A percentile compares a stretch with the other conserved stretches of the same genome.
Conservation (phyloP, 92 coral and sea anemone species). For the Ricordea florida region DNA sequence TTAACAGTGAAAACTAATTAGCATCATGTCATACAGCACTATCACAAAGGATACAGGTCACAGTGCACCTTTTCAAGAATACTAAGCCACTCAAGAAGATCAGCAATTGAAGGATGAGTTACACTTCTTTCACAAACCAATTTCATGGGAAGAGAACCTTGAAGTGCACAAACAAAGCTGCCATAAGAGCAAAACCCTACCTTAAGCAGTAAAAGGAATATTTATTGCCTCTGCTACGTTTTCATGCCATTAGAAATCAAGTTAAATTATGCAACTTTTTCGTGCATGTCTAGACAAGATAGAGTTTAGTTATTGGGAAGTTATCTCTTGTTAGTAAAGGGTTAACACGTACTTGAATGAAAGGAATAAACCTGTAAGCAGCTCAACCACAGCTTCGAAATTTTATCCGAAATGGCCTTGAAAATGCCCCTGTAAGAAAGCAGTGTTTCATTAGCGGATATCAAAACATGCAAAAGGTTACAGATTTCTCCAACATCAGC, state of each 20-base stretch:
- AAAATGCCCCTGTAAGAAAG: conserved; percentile 31
- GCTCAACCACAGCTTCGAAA: conserved; percentile 59
- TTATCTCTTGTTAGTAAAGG: neutral
- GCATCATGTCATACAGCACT: neutral
- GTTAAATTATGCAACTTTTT: too few species aligned
- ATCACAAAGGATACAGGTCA: conserved; percentile 68
- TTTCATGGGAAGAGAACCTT: conserved; percentile 63
- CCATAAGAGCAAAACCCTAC: neutral
- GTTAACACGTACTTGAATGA: conserved; percentile 60
- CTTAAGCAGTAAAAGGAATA: neutral
- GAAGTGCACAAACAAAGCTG: neutral
- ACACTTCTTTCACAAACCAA: conserved; percentile 49
- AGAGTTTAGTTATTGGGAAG: neutral
- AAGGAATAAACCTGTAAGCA: conserved; percentile 66
- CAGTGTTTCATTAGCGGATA: neutral
- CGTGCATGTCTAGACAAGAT: too few species aligned
- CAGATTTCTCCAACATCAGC: neutral
- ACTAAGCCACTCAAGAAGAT: conserved; percentile 77
- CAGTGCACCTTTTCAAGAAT: conserved; percentile 59
- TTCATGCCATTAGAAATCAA: neutral
- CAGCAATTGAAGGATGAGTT: conserved; percentile 75
- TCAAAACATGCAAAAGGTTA: neutral
- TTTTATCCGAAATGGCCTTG: conserved; percentile 42
- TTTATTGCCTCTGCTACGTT: neutral
- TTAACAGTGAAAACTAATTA: too few species aligned